These are phyloP conservation scores for Pluvialis apricaria DNA, from an alignment of 2,113 vertebrate species.

Conservation along the genomic window DNA sequence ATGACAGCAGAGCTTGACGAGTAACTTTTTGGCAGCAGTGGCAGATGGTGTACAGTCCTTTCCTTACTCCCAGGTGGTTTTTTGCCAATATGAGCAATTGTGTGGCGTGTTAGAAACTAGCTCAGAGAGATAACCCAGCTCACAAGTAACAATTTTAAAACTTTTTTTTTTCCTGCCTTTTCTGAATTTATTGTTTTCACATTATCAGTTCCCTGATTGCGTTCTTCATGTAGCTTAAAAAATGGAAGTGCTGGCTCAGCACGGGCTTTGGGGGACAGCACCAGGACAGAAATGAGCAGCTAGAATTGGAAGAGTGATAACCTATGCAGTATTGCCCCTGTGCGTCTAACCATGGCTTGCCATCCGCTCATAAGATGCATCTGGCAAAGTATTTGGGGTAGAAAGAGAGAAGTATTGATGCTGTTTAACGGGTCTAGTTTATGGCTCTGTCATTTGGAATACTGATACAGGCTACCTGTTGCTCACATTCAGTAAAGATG, in stretches of 20 bases:
- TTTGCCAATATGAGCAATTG: neutral
- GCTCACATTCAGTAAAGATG: neutral
- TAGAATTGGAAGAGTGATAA: neutral
- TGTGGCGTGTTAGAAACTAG: neutral
- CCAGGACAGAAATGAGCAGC: neutral
- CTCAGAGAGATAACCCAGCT: neutral
- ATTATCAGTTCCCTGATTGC: neutral
- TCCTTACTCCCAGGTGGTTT: neutral
- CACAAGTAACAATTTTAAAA: neutral
- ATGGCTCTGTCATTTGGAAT: neutral
- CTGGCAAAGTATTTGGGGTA: neutral
- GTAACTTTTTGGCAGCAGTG: neutral
- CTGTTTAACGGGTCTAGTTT: neutral
- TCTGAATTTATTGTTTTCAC: neutral
- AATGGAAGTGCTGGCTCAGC: neutral
- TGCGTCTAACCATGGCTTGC: neutral
- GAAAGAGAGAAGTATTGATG: neutral
- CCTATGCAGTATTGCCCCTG: neutral
- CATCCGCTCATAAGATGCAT: neutral
- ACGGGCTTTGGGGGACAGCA: neutral
- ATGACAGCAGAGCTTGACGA: neutral
- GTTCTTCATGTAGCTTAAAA: neutral
- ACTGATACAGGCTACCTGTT: neutral
- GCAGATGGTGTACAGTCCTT: neutral
- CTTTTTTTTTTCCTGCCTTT: neutral